These are phyloP conservation scores for Megaleporinus macrocephalus DNA, from an alignment of 2,113 vertebrate genomes.

Conservation along the genomic window DNA sequence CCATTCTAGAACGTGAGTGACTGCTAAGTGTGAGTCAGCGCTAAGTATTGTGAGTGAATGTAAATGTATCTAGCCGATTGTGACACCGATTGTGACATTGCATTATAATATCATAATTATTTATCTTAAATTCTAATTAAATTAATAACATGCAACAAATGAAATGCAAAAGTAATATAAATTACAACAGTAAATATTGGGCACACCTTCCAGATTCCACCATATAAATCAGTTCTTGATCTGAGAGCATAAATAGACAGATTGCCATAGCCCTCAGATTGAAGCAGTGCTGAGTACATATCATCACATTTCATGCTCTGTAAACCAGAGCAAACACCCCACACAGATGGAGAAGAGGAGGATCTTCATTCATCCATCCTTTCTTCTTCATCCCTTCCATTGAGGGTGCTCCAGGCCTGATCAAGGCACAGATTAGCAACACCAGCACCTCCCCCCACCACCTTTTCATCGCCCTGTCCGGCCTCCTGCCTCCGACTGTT, in stretches of 20 bases:
- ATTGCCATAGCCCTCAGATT: conserved; percentile 8
- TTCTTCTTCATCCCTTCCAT: conserved; percentile 53
- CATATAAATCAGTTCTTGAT: neutral
- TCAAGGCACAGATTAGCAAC: conserved; percentile 71
- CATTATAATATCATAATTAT: neutral
- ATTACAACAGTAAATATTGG: neutral
- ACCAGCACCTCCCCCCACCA: conserved; percentile 57
- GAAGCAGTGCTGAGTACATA: conserved; percentile 9
- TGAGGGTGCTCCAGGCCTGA: conserved; percentile 66
- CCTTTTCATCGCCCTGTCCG: conserved; percentile 45
- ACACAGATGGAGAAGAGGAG: conserved; percentile 66
- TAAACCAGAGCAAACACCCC: neutral
- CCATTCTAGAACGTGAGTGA: neutral
- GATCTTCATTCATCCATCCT: conserved; percentile 24
- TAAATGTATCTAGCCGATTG: neutral
- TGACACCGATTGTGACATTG: too few relatives aligned
- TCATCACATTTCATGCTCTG: conserved; percentile 18
- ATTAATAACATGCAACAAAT: neutral
- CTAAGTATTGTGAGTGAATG: neutral
- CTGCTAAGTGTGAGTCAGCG: too few relatives aligned
- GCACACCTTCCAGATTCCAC: neutral
- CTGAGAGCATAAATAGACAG: neutral
- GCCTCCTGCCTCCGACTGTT: conserved; percentile 74
- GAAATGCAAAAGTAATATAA: neutral
- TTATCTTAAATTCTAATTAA: neutral